Evolutionary conservation across 1,140 invertebrate species (phyloP).

Genomic region (Paramacrobiotus metropolitanus): DNA sequence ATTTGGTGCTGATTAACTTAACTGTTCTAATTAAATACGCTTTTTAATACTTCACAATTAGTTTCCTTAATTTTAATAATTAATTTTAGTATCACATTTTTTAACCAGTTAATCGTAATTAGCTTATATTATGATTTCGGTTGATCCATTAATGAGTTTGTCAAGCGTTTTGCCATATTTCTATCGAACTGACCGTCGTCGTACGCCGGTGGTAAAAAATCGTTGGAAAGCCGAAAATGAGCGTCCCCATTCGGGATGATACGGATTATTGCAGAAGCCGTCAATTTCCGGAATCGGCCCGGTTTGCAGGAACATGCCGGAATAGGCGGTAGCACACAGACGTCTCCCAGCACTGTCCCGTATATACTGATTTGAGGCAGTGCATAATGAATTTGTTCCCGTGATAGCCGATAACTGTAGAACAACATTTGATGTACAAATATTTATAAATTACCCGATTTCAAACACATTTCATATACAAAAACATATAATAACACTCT

Average conservation of each 20-base stretch:
- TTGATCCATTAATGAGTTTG: no score
- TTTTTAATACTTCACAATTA: background rate
- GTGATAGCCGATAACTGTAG: slow-evolving; percentile 21
- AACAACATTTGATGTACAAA: background rate
- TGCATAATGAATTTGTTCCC: slow-evolving; percentile 25
- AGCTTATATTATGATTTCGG: no score
- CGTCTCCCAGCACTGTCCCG: slow-evolving; percentile 20
- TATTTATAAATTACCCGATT: background rate
- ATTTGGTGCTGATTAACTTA: no score
- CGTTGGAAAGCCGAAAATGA: slow-evolving; percentile 18
- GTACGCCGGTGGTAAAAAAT: slow-evolving; percentile 21
- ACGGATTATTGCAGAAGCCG: slow-evolving; percentile 49
- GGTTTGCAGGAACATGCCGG: slow-evolving; percentile 7
- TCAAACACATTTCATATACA: no score
- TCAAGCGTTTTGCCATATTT: no score
- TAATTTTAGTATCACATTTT: background rate
- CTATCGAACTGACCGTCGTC: slow-evolving; percentile 20
- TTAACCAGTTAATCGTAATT: no score
- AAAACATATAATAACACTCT: no score
- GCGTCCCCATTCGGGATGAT: slow-evolving; percentile 27
- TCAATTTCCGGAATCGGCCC: slow-evolving; percentile 33
- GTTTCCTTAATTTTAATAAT: background rate
- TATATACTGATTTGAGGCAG: slow-evolving; percentile 26
- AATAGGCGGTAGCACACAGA: slow-evolving; percentile 16
- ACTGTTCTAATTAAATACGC: background rate